Conservation (phyloP, 2,797 vertebrate species). For the Anguilla pacifica region DNA sequence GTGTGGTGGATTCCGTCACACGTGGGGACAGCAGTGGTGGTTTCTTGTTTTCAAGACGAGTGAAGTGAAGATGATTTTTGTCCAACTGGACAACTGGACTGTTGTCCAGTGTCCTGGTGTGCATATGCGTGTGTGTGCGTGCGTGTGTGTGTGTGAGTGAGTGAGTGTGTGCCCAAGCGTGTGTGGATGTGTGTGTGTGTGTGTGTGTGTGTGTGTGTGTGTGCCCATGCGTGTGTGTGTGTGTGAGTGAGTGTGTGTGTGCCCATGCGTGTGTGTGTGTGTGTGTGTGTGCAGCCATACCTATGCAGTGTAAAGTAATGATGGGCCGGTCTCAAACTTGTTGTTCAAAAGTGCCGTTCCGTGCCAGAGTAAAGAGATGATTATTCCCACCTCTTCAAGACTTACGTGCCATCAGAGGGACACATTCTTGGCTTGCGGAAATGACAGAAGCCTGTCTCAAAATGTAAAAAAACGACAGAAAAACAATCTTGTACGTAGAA, state of each 20-base stretch:
- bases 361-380: constrained; percentile 31
- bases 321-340: constrained; percentile 37
- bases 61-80: too few relatives aligned
- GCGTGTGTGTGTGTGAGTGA: too few relatives aligned
- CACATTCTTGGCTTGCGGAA: constrained; percentile 8
- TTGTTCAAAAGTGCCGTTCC: constrained; percentile 37
- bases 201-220: too few relatives aligned
- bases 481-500: neutral
- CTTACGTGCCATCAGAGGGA: constrained; percentile 33
- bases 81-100: too few relatives aligned
- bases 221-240: too few relatives aligned
- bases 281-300: neutral
- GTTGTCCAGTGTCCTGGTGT: too few relatives aligned
- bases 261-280: neutral
- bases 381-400: constrained; percentile 11
- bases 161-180: too few relatives aligned
- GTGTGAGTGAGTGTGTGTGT: too few relatives aligned
- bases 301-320: constrained; percentile 38
- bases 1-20: neutral
- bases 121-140: too few relatives aligned
- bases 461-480: neutral
- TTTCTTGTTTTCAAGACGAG: too few relatives aligned
- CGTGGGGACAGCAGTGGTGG: neutral
- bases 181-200: too few relatives aligned
- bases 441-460: too few relatives aligned